These are phyloP conservation scores for Pteruthius melanotis DNA, from an alignment of 2,113 vertebrate species.

Conservation along the genomic window DNA sequence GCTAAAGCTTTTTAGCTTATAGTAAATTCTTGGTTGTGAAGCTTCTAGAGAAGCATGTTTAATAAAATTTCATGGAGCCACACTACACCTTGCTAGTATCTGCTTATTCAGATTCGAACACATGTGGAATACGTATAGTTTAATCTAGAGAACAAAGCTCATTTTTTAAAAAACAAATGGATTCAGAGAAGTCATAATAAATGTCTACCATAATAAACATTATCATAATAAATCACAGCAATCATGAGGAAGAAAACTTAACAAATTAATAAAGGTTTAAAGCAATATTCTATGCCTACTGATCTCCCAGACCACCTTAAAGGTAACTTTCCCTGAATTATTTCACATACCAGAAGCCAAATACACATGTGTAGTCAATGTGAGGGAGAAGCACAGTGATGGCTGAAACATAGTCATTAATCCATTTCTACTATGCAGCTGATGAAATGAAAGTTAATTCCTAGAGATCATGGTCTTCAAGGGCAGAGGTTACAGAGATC, in stretches of 20 bases:
- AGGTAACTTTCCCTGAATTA: background rate
- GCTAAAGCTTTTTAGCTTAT: background rate
- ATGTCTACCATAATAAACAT: background rate
- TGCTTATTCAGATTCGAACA: background rate
- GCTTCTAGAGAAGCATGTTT: background rate
- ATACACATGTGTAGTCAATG: background rate
- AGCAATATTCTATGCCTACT: background rate
- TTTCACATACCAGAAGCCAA: background rate
- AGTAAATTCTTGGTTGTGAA: background rate
- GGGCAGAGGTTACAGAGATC: background rate
- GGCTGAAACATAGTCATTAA: background rate
- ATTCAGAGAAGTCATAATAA: background rate
- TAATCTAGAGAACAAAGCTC: background rate
- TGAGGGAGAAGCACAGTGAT: background rate
- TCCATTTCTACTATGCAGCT: background rate
- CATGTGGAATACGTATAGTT: background rate
- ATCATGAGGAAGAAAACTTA: background rate
- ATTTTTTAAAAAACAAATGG: background rate
- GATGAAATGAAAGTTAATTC: background rate
- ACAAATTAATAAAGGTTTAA: background rate
- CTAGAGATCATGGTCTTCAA: background rate
- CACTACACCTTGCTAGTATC: background rate
- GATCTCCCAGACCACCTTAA: background rate
- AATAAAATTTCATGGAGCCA: background rate
- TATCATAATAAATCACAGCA: background rate